Percentiles rank a stretch among this genome's conserved stretches.
These are phyloP conservation scores for Terrapene triunguis DNA, from an alignment of 2,113 vertebrate genomes.

Conservation along the genomic window DNA sequence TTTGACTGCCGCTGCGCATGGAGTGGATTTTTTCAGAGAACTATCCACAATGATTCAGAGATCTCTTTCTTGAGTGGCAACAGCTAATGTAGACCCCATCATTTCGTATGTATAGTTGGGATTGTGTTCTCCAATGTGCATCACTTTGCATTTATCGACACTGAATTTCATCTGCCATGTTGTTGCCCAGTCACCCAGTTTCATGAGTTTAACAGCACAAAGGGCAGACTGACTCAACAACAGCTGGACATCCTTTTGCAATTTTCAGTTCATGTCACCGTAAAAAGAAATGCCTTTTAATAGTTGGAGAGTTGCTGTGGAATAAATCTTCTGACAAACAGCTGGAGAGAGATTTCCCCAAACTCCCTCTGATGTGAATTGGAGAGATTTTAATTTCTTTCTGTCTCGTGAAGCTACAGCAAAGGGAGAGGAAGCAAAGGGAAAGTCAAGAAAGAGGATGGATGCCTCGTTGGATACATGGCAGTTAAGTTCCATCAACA, in stretches of 20 bases:
- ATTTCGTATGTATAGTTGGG: too few species aligned
- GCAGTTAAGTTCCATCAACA: background rate
- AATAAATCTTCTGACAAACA: background rate
- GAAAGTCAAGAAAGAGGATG: background rate
- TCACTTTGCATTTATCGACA: too few species aligned
- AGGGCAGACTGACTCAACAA: background rate
- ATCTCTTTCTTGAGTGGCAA: too few species aligned
- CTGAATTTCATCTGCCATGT: too few species aligned
- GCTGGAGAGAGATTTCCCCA: background rate
- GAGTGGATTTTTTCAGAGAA: too few species aligned
- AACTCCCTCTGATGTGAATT: fast-evolving
- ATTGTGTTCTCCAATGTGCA: too few species aligned
- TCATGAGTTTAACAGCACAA: background rate
- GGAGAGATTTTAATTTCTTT: background rate
- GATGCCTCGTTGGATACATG: background rate
- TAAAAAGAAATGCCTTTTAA: fast-evolving
- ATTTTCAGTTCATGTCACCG: background rate
- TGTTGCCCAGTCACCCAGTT: too few species aligned
- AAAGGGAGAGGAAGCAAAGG: background rate
- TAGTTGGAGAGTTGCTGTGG: background rate
- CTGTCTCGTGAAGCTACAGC: slow-evolving; percentile 27
- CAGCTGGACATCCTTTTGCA: background rate
- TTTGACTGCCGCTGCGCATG: too few species aligned
- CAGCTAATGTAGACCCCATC: too few species aligned
- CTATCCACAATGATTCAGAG: too few species aligned